Conservation (phyloP, 2,113 vertebrate species). For the Orthochromis malagaraziensis region DNA sequence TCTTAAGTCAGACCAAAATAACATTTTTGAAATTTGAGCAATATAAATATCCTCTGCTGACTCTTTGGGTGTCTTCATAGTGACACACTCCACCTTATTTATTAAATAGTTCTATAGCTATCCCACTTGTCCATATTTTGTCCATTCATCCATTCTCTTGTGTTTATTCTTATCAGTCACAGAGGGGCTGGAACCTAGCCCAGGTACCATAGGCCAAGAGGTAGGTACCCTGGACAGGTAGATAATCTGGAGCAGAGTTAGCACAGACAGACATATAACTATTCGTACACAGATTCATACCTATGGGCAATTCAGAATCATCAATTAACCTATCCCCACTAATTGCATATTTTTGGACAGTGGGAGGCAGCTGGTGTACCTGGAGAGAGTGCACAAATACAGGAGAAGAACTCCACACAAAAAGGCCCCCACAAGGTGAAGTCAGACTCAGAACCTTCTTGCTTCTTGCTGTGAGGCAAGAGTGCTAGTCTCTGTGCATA, state of each 20-base stretch:
- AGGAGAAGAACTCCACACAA: not conserved
- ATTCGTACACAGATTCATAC: not conserved
- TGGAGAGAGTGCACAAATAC: not conserved
- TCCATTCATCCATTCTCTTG: not conserved
- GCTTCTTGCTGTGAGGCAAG: not conserved
- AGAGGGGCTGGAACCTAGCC: fast-evolving
- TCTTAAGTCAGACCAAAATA: fast-evolving
- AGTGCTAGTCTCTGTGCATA: not conserved
- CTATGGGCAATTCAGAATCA: not conserved
- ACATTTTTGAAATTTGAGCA: not conserved
- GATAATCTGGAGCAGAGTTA: not conserved
- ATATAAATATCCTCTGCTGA: not conserved
- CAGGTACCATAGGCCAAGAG: not conserved
- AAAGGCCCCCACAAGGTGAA: not conserved
- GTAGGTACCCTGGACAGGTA: not conserved
- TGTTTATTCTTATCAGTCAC: not conserved
- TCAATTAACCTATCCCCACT: fast-evolving
- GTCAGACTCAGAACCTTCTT: not conserved
- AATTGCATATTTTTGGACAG: not conserved
- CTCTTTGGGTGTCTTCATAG: not conserved
- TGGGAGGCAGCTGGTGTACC: not conserved
- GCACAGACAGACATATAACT: not conserved
- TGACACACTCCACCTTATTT: not conserved
- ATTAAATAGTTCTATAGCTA: not conserved
- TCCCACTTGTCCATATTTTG: not conserved